Conservation (phyloP, 2,113 vertebrate species). For the Amphiprion percula region DNA sequence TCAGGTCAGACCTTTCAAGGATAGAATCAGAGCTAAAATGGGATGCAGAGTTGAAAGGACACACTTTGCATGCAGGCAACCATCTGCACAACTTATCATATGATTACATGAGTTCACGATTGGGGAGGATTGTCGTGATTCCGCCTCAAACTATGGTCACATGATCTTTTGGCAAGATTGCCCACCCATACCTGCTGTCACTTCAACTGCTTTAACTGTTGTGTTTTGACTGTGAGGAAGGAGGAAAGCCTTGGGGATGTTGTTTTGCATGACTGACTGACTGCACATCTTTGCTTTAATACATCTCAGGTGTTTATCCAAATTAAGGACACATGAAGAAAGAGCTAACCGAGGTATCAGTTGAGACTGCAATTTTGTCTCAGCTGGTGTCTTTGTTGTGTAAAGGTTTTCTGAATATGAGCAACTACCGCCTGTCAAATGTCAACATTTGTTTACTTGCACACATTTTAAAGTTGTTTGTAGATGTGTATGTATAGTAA, state of each 20-base stretch:
- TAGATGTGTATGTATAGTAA: background rate
- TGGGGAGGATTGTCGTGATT: too few relatives aligned
- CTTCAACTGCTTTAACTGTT: slow-evolving; percentile 29
- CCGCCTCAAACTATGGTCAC: too few relatives aligned
- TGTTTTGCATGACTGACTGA: slow-evolving; percentile 34
- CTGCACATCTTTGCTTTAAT: slow-evolving; percentile 26
- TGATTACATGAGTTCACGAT: too few relatives aligned
- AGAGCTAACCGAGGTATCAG: background rate
- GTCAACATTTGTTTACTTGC: background rate
- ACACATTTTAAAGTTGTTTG: background rate
- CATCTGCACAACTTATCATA: too few relatives aligned
- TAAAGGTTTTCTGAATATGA: background rate
- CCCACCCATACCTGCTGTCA: background rate
- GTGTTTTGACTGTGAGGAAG: slow-evolving; percentile 3
- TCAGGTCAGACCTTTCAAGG: too few relatives aligned
- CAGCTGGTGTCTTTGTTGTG: background rate
- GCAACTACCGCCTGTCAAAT: background rate
- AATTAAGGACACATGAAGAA: slow-evolving; percentile 5
- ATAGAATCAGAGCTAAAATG: too few relatives aligned
- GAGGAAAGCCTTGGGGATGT: background rate
- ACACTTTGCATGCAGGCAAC: too few relatives aligned
- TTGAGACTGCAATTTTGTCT: slow-evolving; percentile 7
- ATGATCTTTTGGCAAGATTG: too few relatives aligned
- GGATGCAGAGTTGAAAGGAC: too few relatives aligned
- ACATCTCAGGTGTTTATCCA: slow-evolving; percentile 40